These are phyloP conservation scores for Mormyrops boulengeri DNA, from an alignment of 2,797 vertebrate species.

Conservation along the genomic window DNA sequence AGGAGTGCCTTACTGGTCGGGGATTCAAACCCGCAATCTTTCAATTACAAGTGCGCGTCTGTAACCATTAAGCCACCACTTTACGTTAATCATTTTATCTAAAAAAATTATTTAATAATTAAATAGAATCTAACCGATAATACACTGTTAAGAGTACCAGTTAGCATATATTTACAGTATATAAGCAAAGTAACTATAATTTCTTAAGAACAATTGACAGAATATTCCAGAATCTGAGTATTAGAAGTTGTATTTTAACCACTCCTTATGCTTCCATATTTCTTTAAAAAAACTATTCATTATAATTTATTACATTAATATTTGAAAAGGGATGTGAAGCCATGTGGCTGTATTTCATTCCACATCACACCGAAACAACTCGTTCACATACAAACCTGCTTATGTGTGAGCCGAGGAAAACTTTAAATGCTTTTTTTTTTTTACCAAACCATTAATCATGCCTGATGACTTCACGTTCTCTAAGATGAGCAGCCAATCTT, in stretches of 20 bases:
- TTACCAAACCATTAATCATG: not conserved
- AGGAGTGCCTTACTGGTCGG: no score
- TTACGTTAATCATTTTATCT: not conserved
- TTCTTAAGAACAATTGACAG: not conserved
- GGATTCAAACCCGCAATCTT: no score
- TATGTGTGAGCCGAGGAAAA: not conserved
- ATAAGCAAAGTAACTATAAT: not conserved
- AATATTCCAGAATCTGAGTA: not conserved
- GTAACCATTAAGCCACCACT: no score
- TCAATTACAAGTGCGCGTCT: no score
- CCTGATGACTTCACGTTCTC: not conserved
- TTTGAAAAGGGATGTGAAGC: not conserved
- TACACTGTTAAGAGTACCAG: not conserved
- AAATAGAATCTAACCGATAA: not conserved
- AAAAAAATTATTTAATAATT: not conserved
- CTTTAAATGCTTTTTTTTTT: not conserved
- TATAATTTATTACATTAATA: not conserved
- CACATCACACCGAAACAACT: not conserved
- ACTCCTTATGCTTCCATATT: not conserved
- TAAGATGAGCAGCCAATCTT: not conserved
- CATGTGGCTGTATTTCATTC: not conserved
- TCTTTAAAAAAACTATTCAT: not conserved
- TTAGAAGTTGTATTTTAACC: not conserved
- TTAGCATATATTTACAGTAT: not conserved
- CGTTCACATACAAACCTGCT: not conserved